Base-by-base conservation (phyloP, 2,113 vertebrate species). In the Cyanocitta stelleri region DNA sequence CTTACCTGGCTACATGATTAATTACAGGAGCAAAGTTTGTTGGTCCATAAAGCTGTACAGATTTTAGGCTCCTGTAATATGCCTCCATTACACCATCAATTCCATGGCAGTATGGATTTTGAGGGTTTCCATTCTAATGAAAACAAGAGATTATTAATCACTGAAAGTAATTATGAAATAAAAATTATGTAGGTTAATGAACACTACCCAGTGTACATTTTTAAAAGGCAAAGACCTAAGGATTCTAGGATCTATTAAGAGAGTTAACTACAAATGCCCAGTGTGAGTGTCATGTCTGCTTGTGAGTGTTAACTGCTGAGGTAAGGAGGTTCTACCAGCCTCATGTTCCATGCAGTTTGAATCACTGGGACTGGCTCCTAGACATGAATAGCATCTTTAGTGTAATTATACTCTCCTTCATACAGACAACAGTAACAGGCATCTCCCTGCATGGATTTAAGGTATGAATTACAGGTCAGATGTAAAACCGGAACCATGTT, bases 21-120 rank as follows among this genome's bases (percentile, higher is more conserved):
- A 99, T 99, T 84, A 99, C 98, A 21, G 99, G 99, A 54, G 99
- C 99, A 97, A 99, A 99, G 97, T 99, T 99, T 73, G 99, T 99
- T 74, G 99, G 99, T 74, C 98, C 99, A 63, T 99, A 99, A 43
- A 99, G 98, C 44, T 99, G 99, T 18, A 99, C 99, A 39, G 98
- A 98, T 94, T 99, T 99, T 78, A 99, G 98, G 88, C 99, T 99
- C 97, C 98, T 98, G 79, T 99, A 99, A 89, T 99, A 99, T 3
- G 99, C 99, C 85, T 99, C 99, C 98, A 99, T 98, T 58, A 99
- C 99, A 5, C 99, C 99, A 90, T 99, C 99, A 39, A 99, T 99
- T 41, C 99, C 99, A 44, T 95, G 98, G 94, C 99, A 99, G 94
- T 99, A 99, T 9, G 99, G 99, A 90, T 99, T 99, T 95, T 99